Percentiles rank a stretch among this genome's conserved stretches.
phyloP scores from a whole-genome alignment of 2,888 invertebrate species.

The Phorcus lineatus region DNA sequence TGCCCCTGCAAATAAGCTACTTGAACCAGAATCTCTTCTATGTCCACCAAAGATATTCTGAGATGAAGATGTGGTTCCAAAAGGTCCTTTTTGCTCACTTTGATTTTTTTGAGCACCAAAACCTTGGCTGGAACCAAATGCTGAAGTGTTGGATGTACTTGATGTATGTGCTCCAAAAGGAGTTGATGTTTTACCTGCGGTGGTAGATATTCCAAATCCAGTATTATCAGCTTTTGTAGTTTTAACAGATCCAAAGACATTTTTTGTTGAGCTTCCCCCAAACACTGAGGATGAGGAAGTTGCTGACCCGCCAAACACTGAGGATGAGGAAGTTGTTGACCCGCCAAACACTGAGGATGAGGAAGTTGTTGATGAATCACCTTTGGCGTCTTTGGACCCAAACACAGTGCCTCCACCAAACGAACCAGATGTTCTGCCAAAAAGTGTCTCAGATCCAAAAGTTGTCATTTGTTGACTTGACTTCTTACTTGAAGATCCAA shows the following conservation, averaged over 20 bases:
- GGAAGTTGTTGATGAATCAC: not conserved
- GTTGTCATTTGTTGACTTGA: no score
- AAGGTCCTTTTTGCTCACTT: not conserved
- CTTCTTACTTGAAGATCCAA: no score
- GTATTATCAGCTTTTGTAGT: not conserved
- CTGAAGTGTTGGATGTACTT: not conserved
- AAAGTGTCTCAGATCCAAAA: no score
- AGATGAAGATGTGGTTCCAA: not conserved
- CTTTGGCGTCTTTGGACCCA: not conserved
- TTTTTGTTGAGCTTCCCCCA: not conserved
- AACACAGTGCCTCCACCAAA: not conserved
- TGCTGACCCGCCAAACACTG: not conserved
- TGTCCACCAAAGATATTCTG: not conserved
- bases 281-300: conserved; percentile 1
- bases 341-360: conserved; percentile 8
- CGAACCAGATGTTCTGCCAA: not conserved
- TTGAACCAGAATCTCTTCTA: not conserved
- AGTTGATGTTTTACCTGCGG: not conserved
- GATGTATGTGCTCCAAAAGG: conserved; percentile 4
- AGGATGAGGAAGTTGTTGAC: not conserved
- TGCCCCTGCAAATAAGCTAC: not conserved
- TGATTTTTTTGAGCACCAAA: not conserved
- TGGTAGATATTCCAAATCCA: not conserved
- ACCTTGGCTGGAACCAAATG: not conserved
- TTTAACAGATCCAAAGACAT: not conserved